Conservation (phyloP, 2,113 vertebrate genomes). For the Sylvietta virens region DNA sequence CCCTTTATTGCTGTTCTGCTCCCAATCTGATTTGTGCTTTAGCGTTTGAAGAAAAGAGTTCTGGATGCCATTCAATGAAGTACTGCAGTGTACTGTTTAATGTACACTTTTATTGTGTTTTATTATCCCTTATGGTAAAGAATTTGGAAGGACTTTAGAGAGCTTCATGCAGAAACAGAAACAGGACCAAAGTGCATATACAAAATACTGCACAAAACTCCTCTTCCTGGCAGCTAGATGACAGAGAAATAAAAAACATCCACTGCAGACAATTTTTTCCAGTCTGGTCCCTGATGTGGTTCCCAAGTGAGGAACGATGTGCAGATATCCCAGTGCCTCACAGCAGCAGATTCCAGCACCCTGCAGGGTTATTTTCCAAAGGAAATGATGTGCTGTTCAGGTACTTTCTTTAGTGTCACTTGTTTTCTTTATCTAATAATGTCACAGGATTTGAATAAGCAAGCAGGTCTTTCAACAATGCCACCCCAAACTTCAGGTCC, state of each 20-base stretch:
- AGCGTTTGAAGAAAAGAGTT: neutral
- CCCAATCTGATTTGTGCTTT: neutral
- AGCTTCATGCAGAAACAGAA: neutral
- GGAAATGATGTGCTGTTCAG: neutral
- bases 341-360: neutral
- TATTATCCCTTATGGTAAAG: slow-evolving; percentile 35
- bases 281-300: neutral
- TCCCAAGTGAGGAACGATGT: neutral
- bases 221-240: neutral
- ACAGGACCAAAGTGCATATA: neutral
- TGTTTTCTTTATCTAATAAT: neutral
- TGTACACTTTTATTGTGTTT: no score
- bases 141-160: slow-evolving; percentile 26
- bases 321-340: accelerated
- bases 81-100: no score
- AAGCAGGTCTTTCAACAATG: neutral
- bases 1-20: neutral
- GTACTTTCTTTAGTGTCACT: neutral
- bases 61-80: neutral
- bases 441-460: neutral
- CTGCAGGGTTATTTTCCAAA: neutral
- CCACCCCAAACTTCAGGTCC: neutral
- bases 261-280: neutral
- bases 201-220: neutral
- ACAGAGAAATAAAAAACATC: neutral